These are phyloP conservation scores for Oryzias woworae DNA, from an alignment of 2,113 vertebrate genomes.

Conservation along the genomic window DNA sequence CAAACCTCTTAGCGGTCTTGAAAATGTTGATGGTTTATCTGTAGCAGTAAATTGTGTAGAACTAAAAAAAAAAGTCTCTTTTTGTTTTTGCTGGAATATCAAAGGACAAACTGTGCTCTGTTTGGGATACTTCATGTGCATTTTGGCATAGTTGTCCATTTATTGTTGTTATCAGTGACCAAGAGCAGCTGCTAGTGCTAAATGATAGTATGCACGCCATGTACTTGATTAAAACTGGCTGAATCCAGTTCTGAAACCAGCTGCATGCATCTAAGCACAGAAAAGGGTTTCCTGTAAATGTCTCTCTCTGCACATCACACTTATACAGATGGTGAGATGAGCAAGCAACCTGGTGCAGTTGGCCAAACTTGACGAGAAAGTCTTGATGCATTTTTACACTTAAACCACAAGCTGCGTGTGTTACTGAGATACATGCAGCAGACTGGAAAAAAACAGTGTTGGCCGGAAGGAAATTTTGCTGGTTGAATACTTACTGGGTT, in stretches of 20 bases:
- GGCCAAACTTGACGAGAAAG: slow-evolving; percentile 23
- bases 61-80: too few species aligned
- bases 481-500: too few species aligned
- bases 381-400: slow-evolving; percentile 28
- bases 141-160: background rate
- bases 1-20: background rate
- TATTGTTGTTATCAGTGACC: background rate
- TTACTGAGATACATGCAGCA: background rate
- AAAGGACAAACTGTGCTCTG: background rate
- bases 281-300: slow-evolving; percentile 29
- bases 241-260: slow-evolving; percentile 15
- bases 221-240: slow-evolving; percentile 3
- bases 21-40: too few species aligned
- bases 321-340: slow-evolving; percentile 40
- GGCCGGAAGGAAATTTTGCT: too few species aligned
- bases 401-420: slow-evolving; percentile 14
- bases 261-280: slow-evolving; percentile 2
- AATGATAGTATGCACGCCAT: background rate
- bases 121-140: background rate
- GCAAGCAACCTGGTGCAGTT: background rate
- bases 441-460: too few species aligned
- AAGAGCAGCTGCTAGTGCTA: background rate
- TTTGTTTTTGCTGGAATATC: too few species aligned
- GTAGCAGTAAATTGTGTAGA: too few species aligned
- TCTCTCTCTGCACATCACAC: background rate